Evolutionary conservation across 2,113 vertebrate genomes (phyloP).

Genomic region (Oostethus manadensis): DNA sequence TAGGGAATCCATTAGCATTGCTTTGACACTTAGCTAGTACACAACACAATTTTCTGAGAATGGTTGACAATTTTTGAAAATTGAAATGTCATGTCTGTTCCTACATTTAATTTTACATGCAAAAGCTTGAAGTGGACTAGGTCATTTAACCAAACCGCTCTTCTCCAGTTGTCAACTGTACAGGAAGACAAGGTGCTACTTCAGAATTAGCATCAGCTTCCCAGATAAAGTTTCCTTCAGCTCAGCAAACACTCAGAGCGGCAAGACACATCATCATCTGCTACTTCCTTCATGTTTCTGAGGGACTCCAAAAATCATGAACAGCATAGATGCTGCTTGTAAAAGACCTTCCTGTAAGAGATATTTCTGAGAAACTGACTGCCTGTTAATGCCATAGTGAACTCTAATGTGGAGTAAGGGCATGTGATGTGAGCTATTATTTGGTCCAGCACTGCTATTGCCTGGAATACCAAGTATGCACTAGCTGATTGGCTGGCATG

Average conservation of each 20-base stretch:
- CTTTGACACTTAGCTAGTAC: no score
- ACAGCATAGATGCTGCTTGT: no score
- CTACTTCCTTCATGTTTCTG: conserved; percentile 36
- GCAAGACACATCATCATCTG: conserved; percentile 56
- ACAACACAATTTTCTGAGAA: no score
- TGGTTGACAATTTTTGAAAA: no score
- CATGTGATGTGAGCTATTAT: conserved; percentile 34
- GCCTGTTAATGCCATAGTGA: no score
- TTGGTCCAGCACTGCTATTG: conserved; percentile 6
- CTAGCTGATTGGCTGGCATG: not conserved
- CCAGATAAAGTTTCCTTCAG: conserved; percentile 58
- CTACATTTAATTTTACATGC: not conserved
- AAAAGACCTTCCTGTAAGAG: no score
- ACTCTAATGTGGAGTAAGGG: conserved; percentile 2
- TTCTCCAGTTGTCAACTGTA: conserved; percentile 5
- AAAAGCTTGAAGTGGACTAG: not conserved
- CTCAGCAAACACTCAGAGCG: conserved; percentile 45
- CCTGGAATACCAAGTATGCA: conserved; percentile 11
- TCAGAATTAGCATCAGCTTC: conserved; percentile 52
- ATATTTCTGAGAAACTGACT: no score
- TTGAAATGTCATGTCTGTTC: not conserved
- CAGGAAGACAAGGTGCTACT: conserved; percentile 27
- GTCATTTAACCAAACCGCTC: not conserved
- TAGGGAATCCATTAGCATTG: not conserved
- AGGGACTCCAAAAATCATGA: no score